Base-by-base conservation (phyloP, 2,113 vertebrate species). In the Climacteris rufus region DNA sequence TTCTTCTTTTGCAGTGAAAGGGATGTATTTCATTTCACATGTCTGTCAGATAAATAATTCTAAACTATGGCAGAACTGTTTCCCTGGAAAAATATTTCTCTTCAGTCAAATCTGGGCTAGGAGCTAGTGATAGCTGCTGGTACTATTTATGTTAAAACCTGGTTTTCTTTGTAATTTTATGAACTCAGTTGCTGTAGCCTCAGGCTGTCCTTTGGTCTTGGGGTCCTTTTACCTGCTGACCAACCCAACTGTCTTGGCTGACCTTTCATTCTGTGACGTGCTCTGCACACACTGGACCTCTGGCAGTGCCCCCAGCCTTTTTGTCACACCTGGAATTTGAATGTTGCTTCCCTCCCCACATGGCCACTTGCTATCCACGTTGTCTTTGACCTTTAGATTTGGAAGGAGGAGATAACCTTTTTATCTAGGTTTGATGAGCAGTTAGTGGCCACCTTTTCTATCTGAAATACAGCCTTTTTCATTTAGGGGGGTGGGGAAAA, bases 271-370 rank as follows among this genome's bases (percentile, higher is more conserved):
- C 35, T 2, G 0, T 35, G 65, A 47, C 4, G 0, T 65, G 56
- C 56, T 85, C 66, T 49, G 85, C 52, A 21, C 65, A 61, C 30
- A 5, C 37, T 21, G 20, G 10, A 50, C 78, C 81, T 74, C 79
- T 64, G 89, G 80, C 77, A 76, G 37, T 89, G 80, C 85, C 77
- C 33, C 39, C 28, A 7, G 11, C 57, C 83, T 53, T 53, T 24
- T 61, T 94, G 90, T 97, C 83, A 88, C 95, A 79, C 90, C 66
- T 82, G 33, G 49, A 77, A 61, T 93, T 94, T 83, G 50, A 63
- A 19, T 21, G 13, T 53, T 78, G 66, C 45, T 83, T 82, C 79
- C 22, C n/a, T 64, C 47, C n/a, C 23, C 57, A 15, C 5, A 0
- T 10, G 1, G 50, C 14, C 31, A 10, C n/a, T 83, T 45, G n/a